Evolutionary conservation across 2,113 vertebrate species (phyloP), one percentile per base, ranked within the genome.

Genomic region (Myanophis thanlyinensis): DNA sequence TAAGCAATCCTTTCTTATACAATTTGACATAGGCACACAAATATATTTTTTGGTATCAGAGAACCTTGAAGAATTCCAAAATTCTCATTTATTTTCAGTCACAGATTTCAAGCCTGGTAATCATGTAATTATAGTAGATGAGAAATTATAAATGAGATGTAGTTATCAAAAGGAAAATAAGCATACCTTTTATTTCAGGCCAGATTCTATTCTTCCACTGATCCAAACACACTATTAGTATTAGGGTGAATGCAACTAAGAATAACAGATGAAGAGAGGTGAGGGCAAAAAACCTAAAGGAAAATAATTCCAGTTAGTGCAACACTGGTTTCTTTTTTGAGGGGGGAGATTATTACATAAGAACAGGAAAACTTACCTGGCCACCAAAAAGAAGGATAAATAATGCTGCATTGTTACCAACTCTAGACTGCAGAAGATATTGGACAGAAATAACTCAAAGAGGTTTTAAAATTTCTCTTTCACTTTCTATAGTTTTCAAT

Each of bases 121-220:
- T 67, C 12, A 67, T 67, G 22, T 80, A 80, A 80, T 80, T 15
- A 85, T 10, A 23, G 30, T 6, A 44, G 3, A 1, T 20, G 49
- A 44, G 35, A 40, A 53, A 27, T 10, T 44, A 54, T 6, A 89
- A 52, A 27, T 35, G 40, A 84, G 53, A 47, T 92, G 27, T 9
- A 67, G 30, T 0, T 51, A n/a, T 62, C 4, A 23, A 11, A 13
- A 51, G 92, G 44, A 92, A 93, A 91, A 90, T 90, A 2, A 93
- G 95, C 97, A 97, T 95, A 99, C 99, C 98, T 98, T 95, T 97
- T 92, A 99, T 98, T 97, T 98, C 97, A 87, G 98, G 98, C 99
- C 98, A 99, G 95, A 99, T 99, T 97, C 98, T 99, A 95, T 95
- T 98, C 95, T 98, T 99, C 99, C 99, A 99, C 56, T 98, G 98